Base-by-base conservation (phyloP, 2,797 vertebrate genomes). In the Denticeps clupeoides region DNA sequence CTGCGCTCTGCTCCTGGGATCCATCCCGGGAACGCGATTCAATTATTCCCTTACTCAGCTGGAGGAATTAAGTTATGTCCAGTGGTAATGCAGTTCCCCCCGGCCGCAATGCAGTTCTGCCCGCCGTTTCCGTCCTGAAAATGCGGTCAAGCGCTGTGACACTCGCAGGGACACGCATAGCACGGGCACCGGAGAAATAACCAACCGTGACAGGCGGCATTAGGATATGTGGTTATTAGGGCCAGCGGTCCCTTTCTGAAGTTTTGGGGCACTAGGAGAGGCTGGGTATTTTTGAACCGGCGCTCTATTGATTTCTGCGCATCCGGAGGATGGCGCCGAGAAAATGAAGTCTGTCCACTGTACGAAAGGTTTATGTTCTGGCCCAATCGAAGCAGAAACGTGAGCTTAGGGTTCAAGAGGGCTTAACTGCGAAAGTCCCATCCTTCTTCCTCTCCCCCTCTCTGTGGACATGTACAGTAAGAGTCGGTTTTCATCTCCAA, bases 11-110 rank as follows among this genome's bases (percentile, higher is more conserved):
- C 85, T 89, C 81, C 76, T 62, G 82, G 84, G 87, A 88, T 81
- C 87, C 83, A 86, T 88, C 88, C 87, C 78, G 82, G 85, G 80
- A 79, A 76, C 71, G 56, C 81, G 81, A 91, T 94, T 94, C 82
- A 88, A 91, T 96, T 93, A 91, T 87, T 87, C 82, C 80, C 84
- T 85, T 86, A 83, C 86, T 86, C 84, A 82, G 85, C 81, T 83
- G 79, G 77, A 86, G 80, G 84, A 92, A 92, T 90, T 87, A 85
- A 87, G 86, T 91, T 90, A 90, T 81, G 54, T 64, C 40, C n/a
- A n/a, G n/a, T n/a, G n/a, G n/a, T n/a, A n/a, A n/a, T n/a, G n/a
- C n/a, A n/a, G n/a, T n/a, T n/a, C n/a, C n/a, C n/a, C n/a, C 75
- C 82, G 77, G 33, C 83, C 74, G 79, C 89, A 88, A 90, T 86